Conservation (phyloP, 1,140 invertebrate species). For the Drosophila lacertosa region DNA sequence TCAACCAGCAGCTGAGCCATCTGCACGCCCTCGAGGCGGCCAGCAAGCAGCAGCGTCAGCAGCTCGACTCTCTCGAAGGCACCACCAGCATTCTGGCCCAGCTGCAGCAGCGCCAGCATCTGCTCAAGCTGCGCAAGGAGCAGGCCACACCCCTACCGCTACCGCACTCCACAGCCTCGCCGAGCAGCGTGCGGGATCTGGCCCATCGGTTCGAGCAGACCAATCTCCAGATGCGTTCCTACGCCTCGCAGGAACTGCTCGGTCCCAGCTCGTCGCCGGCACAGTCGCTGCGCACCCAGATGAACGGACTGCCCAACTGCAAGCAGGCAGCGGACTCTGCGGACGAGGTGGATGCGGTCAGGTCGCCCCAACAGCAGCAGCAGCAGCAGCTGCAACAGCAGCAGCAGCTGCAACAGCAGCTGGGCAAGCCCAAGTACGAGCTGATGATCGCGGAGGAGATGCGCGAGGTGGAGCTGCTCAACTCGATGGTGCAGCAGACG, state of each 20-base stretch:
- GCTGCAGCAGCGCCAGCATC: slow-evolving; percentile 86
- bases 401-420: no score
- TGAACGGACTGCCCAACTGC: slow-evolving; percentile 75
- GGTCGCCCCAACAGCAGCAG: slow-evolving; percentile 51
- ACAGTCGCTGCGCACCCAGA: slow-evolving; percentile 68
- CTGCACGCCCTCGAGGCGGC: slow-evolving; percentile 82
- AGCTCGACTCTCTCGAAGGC: slow-evolving; percentile 70
- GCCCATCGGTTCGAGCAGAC: slow-evolving; percentile 92
- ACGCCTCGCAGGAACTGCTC: slow-evolving; percentile 78
- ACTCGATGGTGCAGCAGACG: slow-evolving; percentile 85
- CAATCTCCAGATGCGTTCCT: slow-evolving; percentile 67
- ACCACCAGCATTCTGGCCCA: slow-evolving; percentile 88
- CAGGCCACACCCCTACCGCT: slow-evolving; percentile 84
- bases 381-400: slow-evolving; percentile 31
- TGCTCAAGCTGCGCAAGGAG: slow-evolving; percentile 89
- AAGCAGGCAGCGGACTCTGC: slow-evolving; percentile 62
- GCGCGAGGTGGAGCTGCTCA: slow-evolving; percentile 85
- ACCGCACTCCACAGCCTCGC: slow-evolving; percentile 68
- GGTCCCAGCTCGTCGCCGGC: slow-evolving; percentile 16
- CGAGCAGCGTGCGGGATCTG: slow-evolving; percentile 88
- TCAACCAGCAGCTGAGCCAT: slow-evolving; percentile 86
- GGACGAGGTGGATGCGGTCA: slow-evolving; percentile 78
- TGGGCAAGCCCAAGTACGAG: slow-evolving; percentile 78
- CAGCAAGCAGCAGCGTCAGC: slow-evolving; percentile 76
- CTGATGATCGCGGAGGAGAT: slow-evolving; percentile 85